Percentiles rank a stretch among this genome's conserved stretches.
Conservation (phyloP, 2,113 vertebrate genomes). For the Nettapus auritus region DNA sequence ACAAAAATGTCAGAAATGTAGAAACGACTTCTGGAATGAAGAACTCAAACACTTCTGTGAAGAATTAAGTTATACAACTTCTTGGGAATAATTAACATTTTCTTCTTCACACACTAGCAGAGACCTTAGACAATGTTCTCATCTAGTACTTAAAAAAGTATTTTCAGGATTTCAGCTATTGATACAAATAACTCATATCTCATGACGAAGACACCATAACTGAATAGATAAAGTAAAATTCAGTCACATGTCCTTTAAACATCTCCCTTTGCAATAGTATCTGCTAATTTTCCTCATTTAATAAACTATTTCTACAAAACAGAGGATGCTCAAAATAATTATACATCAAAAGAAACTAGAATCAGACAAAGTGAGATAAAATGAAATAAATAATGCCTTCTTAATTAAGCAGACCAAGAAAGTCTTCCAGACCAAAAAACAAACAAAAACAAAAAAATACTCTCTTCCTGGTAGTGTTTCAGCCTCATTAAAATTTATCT, state of each 20-base stretch:
- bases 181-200: background rate
- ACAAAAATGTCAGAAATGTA: background rate
- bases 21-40: background rate
- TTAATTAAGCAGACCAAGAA: slow-evolving; percentile 41
- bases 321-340: slow-evolving; percentile 18
- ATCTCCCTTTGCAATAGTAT: background rate
- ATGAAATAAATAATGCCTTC: background rate
- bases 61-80: background rate
- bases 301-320: slow-evolving; percentile 9
- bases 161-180: background rate
- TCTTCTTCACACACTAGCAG: background rate
- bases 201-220: background rate
- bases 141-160: background rate
- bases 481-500: background rate
- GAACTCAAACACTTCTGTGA: background rate
- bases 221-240: background rate
- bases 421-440: background rate
- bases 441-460: background rate
- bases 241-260: background rate
- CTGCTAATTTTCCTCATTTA: background rate
- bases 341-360: background rate
- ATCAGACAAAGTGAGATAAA: background rate
- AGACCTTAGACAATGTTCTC: background rate
- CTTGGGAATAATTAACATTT: background rate
- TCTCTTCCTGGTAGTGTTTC: background rate